These are phyloP conservation scores for Chrysaora quinquecirrha DNA, from an alignment of 30 jellyfish, hydroid and myxozoan species.

Conservation along the genomic window DNA sequence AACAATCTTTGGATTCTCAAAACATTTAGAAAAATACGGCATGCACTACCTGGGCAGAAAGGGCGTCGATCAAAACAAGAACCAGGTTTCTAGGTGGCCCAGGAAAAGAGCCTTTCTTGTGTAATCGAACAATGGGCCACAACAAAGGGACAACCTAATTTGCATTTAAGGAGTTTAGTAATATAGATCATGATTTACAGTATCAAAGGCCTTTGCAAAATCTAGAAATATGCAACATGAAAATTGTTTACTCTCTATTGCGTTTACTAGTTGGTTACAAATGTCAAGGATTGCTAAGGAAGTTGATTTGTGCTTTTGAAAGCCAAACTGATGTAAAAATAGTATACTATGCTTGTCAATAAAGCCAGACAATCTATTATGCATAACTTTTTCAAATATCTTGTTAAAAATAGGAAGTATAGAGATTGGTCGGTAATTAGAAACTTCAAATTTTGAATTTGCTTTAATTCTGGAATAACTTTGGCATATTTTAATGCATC, in stretches of 20 bases:
- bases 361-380: conserved; percentile 10
- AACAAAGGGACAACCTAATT: too few species aligned
- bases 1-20: too few species aligned
- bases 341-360: conserved; percentile 13
- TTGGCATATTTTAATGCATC: conserved; percentile 32
- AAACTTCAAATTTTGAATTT: conserved; percentile 11
- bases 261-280: conserved; percentile 20
- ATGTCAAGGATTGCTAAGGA: conserved; percentile 25
- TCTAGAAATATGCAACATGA: conserved; percentile 40
- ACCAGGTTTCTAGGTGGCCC: too few species aligned
- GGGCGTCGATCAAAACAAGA: too few species aligned
- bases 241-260: conserved; percentile 18
- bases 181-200: conserved; percentile 39
- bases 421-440: conserved; percentile 43
- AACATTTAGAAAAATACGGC: too few species aligned
- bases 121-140: too few species aligned
- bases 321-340: conserved; percentile 41
- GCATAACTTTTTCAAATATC: conserved; percentile 38
- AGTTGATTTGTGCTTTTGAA: conserved; percentile 44
- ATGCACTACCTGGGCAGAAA: too few species aligned
- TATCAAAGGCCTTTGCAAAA: conserved; percentile 44
- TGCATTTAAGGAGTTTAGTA: too few species aligned
- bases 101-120: too few species aligned
- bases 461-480: conserved; percentile 45
- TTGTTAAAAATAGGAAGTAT: conserved; percentile 34